Evolutionary conservation across 2,888 invertebrate species (phyloP), one percentile per base, ranked within the genome.

Genomic region (Sthenelais limicola): DNA sequence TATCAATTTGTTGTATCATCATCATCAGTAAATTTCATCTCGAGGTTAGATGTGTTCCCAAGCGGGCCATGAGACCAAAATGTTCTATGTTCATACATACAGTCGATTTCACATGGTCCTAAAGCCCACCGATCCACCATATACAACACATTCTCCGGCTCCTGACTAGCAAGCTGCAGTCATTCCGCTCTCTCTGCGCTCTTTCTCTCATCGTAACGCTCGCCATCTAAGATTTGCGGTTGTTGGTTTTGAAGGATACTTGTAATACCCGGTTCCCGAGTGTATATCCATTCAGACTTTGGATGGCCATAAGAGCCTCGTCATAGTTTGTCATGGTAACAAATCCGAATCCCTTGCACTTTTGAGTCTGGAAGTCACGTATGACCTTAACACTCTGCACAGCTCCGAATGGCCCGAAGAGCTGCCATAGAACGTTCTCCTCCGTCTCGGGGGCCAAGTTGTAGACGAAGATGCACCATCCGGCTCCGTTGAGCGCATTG

Each of bases 241-340:
- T 89, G 82, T 89, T 89, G 78, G 90, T 95, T 92, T 97, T 97
- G 92, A 97, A 96, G 90, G 96, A 96, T 90, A 98, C 97, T 91
- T 97, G 97, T 87, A 97, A 92, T 83, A 96, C 95, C 84, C 97
- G 93, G 89, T 96, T 96, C 85, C 95, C 96, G 85, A 98, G 91
- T 83, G 95, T 94, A 90, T 96, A 97, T 85, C 97, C 97, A 89
- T 98, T 97, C 86, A 98, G 91, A 79, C 95, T 95, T 90, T 96
- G 95, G 87, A 97, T 97, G 82, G 98, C 97, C 84, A 96, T 94
- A 78, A 96, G 93, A 75, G 97, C 96, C 89, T 98, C 97, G 86
- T 97, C 97, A 88, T 98, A 97, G 89, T 97, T 96, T 88, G 96
- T 96, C 97, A 98, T 98, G 79, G 97, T 97, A 82, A 98, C 97